Percentiles rank a stretch among this genome's conserved stretches.
These are phyloP conservation scores for Gouania willdenowi DNA, from an alignment of 2,797 vertebrate genomes.

Conservation along the genomic window DNA sequence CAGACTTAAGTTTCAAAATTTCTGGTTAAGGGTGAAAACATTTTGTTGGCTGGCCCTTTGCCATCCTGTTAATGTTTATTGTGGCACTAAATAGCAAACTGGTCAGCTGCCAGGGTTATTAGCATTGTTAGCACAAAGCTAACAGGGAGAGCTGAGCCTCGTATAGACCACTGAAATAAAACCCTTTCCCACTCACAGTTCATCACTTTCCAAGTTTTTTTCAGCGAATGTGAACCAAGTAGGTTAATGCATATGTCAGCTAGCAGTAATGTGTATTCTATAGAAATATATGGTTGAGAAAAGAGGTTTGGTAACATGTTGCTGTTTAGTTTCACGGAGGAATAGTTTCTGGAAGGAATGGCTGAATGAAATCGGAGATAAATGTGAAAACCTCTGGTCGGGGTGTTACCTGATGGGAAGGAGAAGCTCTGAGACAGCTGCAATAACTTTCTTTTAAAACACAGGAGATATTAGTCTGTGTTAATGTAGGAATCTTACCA, in stretches of 20 bases:
- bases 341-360: constrained; percentile 40
- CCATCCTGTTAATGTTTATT: too few species aligned
- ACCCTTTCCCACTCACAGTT: constrained; percentile 37
- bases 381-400: not conserved
- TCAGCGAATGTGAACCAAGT: constrained; percentile 56
- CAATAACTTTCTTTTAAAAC: not conserved
- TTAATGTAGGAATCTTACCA: not conserved
- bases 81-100: too few species aligned
- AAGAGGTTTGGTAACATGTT: constrained; percentile 47
- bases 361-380: constrained; percentile 42
- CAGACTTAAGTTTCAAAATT: too few species aligned
- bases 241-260: constrained; percentile 67
- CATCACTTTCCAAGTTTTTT: constrained; percentile 52
- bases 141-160: constrained; percentile 21
- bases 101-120: too few species aligned
- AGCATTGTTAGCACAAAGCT: constrained; percentile 41
- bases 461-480: not conserved
- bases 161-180: constrained; percentile 21
- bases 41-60: too few species aligned
- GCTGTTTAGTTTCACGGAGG: constrained; percentile 48
- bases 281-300: constrained; percentile 39
- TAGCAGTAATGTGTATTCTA: constrained; percentile 68
- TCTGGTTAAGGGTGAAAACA: too few species aligned
- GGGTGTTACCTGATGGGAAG: constrained; percentile 12
- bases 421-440: constrained; percentile 1